phyloP scores from a whole-genome alignment of 1,140 invertebrate genomes.

The Carposina sasakii region DNA sequence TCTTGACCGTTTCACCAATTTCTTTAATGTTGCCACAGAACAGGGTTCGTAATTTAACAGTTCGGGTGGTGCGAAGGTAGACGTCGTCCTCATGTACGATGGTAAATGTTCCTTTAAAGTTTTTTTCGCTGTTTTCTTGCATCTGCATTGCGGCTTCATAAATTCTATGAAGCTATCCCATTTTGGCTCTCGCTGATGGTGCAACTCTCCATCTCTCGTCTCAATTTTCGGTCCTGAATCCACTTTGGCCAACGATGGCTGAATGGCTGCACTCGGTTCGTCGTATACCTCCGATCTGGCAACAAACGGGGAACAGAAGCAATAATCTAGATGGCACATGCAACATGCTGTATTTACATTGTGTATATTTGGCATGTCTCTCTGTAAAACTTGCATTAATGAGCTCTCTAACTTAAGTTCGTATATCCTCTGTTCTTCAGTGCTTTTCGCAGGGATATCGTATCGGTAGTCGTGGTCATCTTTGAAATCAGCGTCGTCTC shows the following conservation, averaged over 20 bases:
- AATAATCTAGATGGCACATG: conserved; percentile 37
- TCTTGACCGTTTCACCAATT: conserved; percentile 34
- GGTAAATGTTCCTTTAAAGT: conserved; percentile 49
- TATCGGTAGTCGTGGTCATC: conserved; percentile 43
- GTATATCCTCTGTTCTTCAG: conserved; percentile 27
- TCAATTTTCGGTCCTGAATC: conserved; percentile 28
- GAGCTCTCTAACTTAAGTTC: conserved; percentile 52
- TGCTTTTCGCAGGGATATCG: conserved; percentile 41
- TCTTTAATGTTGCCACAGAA: conserved; percentile 35
- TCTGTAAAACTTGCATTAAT: conserved; percentile 50
- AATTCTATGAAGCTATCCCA: conserved; percentile 48
- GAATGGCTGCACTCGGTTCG: not conserved
- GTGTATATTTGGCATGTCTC: conserved; percentile 41
- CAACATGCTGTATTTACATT: conserved; percentile 32
- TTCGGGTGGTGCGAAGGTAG: conserved; percentile 33
- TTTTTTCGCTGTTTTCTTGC: conserved; percentile 45
- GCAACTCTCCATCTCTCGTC: conserved; percentile 27
- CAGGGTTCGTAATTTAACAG: conserved; percentile 50
- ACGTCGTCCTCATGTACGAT: conserved; percentile 53
- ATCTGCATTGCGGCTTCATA: conserved; percentile 39
- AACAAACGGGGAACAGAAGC: conserved; percentile 36
- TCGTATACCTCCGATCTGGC: conserved; percentile 16
- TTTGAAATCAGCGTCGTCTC: conserved; percentile 36
- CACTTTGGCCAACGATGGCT: no score
- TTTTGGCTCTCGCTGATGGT: conserved; percentile 48